Evolutionary conservation across 2,113 vertebrate species (phyloP).

Genomic region (Xyrauchen texanus): DNA sequence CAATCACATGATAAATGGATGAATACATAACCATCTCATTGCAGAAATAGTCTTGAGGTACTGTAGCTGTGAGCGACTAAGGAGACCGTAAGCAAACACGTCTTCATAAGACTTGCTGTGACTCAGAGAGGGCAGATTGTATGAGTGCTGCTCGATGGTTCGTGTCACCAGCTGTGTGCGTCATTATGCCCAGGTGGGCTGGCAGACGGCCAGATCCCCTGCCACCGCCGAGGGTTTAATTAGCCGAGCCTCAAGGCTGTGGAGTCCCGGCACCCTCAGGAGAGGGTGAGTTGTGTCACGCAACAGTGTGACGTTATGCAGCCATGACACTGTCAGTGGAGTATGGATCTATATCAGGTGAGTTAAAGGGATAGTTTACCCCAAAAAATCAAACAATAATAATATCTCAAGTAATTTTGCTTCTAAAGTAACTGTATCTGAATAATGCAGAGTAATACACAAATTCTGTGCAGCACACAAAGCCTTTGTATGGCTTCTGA

Average conservation of each 20-base stretch:
- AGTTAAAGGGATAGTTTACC: too few species aligned
- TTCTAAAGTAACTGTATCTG: too few species aligned
- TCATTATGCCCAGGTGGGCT: conserved; percentile 52
- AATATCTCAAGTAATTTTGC: too few species aligned
- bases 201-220: conserved; percentile 57
- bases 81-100: not conserved
- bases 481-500: too few species aligned
- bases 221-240: conserved; percentile 67
- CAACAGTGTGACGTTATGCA: conserved; percentile 4
- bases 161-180: conserved; percentile 38
- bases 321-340: conserved; percentile 35
- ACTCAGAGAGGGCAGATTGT: not conserved
- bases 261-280: conserved; percentile 55
- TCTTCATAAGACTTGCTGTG: conserved; percentile 16
- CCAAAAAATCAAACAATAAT: too few species aligned
- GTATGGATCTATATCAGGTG: too few species aligned
- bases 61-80: too few species aligned
- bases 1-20: conserved; percentile 43
- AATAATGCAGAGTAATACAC: too few species aligned
- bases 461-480: too few species aligned
- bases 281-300: conserved; percentile 66
- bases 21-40: conserved; percentile 39
- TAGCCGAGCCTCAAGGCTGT: conserved; percentile 62
- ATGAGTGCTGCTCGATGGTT: conserved; percentile 24
- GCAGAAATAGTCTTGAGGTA: not conserved